Percentiles rank a stretch among this genome's conserved stretches.
phyloP scores from a whole-genome alignment of 2,113 vertebrate species.

The Proterorhinus semilunaris region DNA sequence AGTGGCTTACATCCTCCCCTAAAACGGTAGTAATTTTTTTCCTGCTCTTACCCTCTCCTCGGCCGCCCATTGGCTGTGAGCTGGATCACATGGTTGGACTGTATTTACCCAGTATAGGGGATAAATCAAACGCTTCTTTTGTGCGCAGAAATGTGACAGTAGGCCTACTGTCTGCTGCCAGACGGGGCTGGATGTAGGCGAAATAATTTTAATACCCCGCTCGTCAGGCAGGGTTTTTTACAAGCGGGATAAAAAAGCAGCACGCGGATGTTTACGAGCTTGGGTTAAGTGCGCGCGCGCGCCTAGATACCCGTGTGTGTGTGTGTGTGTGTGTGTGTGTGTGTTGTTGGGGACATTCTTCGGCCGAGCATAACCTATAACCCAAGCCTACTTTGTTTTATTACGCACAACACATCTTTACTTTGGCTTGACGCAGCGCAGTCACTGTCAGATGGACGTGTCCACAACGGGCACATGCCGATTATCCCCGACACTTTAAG shows the following conservation, averaged over 20 bases:
- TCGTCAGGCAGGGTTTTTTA: conserved; percentile 38
- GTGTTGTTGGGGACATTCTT: conserved; percentile 3
- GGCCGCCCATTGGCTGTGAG: conserved; percentile 61
- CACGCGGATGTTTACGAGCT: conserved; percentile 26
- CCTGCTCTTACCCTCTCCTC: conserved; percentile 60
- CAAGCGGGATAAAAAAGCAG: conserved; percentile 38
- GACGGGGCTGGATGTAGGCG: conserved; percentile 15
- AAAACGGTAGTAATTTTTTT: conserved; percentile 73
- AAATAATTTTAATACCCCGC: conserved; percentile 11
- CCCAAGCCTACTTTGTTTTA: conserved; percentile 9
- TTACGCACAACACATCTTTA: conserved; percentile 2
- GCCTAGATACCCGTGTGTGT: not conserved
- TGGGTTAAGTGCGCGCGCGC: conserved; percentile 11
- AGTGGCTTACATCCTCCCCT: conserved; percentile 72
- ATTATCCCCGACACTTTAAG: not conserved
- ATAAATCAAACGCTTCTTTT: conserved; percentile 68
- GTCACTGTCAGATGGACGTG: not conserved
- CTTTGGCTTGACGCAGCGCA: not conserved
- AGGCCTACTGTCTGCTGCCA: conserved; percentile 26
- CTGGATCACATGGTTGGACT: conserved; percentile 64
- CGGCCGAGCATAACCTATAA: conserved; percentile 7
- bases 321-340: not conserved
- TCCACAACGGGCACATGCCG: not conserved
- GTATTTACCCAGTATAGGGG: conserved; percentile 53
- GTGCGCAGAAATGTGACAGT: conserved; percentile 50